A percentile compares a stretch with the other conserved stretches of the same genome.
Evolutionary conservation across 92 coral and sea anemone genomes (phyloP).

Genomic region (Metridium senile): DNA sequence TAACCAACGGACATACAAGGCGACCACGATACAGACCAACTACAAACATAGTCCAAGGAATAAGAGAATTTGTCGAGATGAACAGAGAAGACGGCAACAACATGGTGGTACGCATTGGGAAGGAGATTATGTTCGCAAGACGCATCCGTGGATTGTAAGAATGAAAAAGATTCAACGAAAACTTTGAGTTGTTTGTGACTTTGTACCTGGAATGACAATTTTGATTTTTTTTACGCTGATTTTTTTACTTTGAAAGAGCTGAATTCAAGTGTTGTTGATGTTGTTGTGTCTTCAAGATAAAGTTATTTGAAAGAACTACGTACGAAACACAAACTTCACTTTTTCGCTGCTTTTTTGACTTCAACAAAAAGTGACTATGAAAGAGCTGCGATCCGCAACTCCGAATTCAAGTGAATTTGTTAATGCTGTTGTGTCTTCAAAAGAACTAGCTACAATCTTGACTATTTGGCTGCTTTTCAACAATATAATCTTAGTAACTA

Average conservation of each 20-base stretch:
- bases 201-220: not conserved
- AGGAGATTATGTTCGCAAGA: constrained; percentile 21
- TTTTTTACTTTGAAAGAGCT: too few species aligned
- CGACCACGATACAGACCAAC: constrained; percentile 6
- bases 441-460: too few species aligned
- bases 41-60: not conserved
- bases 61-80: not conserved
- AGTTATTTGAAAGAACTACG: not conserved
- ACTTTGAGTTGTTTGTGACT: not conserved
- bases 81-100: not conserved
- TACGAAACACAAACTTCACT: not conserved
- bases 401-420: too few species aligned
- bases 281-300: too few species aligned
- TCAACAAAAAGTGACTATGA: not conserved
- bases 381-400: not conserved
- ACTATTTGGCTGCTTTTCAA: too few species aligned
- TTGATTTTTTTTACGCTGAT: too few species aligned
- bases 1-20: not conserved
- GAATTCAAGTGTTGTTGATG: too few species aligned
- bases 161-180: not conserved
- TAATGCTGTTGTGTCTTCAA: not conserved
- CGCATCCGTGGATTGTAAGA: constrained; percentile 30
- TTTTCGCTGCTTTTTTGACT: not conserved
- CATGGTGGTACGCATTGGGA: constrained; percentile 5
- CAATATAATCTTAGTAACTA: too few species aligned